Conservation (phyloP, 2,888 invertebrate species). For the Griposia aprilina region DNA sequence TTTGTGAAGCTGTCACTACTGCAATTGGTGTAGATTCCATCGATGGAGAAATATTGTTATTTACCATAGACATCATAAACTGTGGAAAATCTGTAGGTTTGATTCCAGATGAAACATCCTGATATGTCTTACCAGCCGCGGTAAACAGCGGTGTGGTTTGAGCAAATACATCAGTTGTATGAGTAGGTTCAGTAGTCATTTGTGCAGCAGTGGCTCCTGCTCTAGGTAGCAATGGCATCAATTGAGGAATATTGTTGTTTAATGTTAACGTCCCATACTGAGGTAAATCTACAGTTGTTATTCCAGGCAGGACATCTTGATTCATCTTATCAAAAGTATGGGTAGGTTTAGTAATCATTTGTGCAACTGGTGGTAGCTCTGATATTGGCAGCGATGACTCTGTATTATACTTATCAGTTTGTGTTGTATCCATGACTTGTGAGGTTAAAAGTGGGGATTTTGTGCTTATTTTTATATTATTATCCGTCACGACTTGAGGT, state of each 20-base stretch:
- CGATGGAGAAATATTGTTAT: neutral
- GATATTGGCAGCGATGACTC: neutral
- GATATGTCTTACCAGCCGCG: neutral
- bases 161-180: neutral
- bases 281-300: constrained; percentile 2
- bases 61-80: neutral
- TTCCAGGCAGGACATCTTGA: neutral
- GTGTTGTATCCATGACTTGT: neutral
- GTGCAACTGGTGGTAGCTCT: neutral
- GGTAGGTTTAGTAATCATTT: constrained; percentile 6
- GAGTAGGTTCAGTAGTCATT: neutral
- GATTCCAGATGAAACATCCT: neutral
- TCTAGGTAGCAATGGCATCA: neutral
- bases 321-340: neutral
- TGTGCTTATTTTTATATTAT: neutral
- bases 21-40: neutral
- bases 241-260: neutral
- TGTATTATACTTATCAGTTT: neutral
- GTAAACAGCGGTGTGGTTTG: neutral
- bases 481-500: neutral
- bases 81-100: constrained; percentile 13
- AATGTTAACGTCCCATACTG: neutral
- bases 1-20: neutral
- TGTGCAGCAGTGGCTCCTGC: neutral
- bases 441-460: neutral